phyloP scores from a whole-genome alignment of 2,797 vertebrate genomes.

The Microtus agrestis region DNA sequence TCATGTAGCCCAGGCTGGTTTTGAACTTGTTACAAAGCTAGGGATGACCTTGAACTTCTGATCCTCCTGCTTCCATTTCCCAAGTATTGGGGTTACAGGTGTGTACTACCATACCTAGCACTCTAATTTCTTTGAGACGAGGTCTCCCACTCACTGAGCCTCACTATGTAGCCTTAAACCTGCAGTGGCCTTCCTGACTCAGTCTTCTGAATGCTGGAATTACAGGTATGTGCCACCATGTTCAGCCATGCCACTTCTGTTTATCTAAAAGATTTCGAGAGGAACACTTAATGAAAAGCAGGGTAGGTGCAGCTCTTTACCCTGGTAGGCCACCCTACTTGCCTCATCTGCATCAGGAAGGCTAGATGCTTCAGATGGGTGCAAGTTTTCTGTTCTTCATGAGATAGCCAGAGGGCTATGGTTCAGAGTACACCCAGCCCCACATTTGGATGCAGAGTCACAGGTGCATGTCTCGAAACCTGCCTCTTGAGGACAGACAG shows the following conservation, averaged over 20 bases:
- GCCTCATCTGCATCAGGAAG: not conserved
- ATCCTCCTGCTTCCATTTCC: not conserved
- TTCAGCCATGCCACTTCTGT: not conserved
- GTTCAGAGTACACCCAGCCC: not conserved
- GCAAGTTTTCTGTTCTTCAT: not conserved
- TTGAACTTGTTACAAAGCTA: not conserved
- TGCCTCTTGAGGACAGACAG: not conserved
- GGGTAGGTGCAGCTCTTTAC: not conserved
- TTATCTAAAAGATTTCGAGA: not conserved
- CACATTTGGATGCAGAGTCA: not conserved
- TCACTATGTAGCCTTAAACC: not conserved
- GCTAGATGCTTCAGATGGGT: not conserved
- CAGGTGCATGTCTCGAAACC: not conserved
- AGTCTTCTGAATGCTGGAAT: not conserved
- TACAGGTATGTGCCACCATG: not conserved
- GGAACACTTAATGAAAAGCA: not conserved
- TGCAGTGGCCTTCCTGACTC: not conserved
- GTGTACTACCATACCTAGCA: not conserved
- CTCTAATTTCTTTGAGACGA: not conserved
- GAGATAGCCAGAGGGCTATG: not conserved
- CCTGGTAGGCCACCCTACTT: not conserved
- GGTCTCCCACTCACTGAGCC: not conserved
- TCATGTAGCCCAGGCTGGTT: not conserved
- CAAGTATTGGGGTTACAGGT: not conserved
- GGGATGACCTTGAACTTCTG: not conserved